Evolutionary conservation across 2,113 vertebrate species (phyloP).

Genomic region (Cyprinodon brontotheroides): DNA sequence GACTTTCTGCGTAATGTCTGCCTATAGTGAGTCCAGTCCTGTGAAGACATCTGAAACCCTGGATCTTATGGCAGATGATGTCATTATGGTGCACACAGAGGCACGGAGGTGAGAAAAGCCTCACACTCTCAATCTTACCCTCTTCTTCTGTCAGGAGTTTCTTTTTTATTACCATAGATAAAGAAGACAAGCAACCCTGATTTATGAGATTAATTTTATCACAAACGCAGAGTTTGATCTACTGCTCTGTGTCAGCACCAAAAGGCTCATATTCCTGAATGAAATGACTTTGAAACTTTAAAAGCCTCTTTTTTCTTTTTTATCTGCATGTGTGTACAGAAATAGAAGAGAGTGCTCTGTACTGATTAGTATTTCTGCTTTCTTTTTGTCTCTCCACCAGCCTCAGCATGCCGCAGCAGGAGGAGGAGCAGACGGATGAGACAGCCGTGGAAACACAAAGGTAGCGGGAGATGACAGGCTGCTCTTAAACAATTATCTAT

Average conservation of each 20-base stretch:
- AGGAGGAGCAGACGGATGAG: constrained; percentile 57
- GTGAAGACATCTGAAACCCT: constrained; percentile 36
- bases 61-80: constrained; percentile 57
- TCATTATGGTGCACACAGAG: constrained; percentile 49
- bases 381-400: constrained; percentile 61
- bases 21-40: constrained; percentile 43
- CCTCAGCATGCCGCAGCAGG: constrained; percentile 38
- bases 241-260: constrained; percentile 22
- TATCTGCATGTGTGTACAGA: constrained; percentile 38
- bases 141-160: neutral
- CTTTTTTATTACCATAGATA: constrained; percentile 30
- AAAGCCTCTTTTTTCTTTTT: constrained; percentile 33
- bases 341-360: constrained; percentile 59
- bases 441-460: constrained; percentile 55
- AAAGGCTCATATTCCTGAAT: constrained; percentile 42
- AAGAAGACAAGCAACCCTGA: constrained; percentile 13
- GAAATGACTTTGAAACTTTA: constrained; percentile 42
- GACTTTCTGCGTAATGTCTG: constrained; percentile 17
- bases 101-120: constrained; percentile 53
- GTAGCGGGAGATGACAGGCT: constrained; percentile 63
- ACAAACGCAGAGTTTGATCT: constrained; percentile 47
- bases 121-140: neutral
- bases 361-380: constrained; percentile 66
- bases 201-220: constrained; percentile 18
- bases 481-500: constrained; percentile 67